Base-by-base conservation (phyloP, 2,113 vertebrate genomes). In the Fregata magnificens region DNA sequence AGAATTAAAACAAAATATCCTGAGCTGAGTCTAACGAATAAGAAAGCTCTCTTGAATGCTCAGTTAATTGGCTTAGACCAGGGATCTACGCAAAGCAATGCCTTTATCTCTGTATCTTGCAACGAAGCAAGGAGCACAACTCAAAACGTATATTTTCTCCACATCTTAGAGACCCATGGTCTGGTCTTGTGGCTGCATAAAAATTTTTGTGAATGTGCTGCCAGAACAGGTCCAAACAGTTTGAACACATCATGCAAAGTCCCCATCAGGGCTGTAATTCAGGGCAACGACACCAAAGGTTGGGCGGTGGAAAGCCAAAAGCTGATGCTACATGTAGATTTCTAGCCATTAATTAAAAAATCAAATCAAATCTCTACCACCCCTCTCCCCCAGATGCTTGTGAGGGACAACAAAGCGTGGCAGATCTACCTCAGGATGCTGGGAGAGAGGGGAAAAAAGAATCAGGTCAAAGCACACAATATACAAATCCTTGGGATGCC, bases 401-500 rank as follows among this genome's bases (percentile, higher is more conserved):
- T 10, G 13, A 91, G 72, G 67, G 89, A 95, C 71, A 90, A 95
- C 91, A 96, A 93, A 91, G 84, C 82, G 0, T 38, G 45, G 80
- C 86, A 95, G 67, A 87, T 82, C 94, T 59, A 94, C 88, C 91
- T 93, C 82, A 81, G 93, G 90, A 96, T 83, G 83, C 69, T 44
- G 83, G 83, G 93, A 76, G 87, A 82, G 79, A 45, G 66, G 44
- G 72, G 9, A 11, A 45, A 69, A 61, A 96, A 92, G 95, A 97
- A 88, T 93, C 90, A 94, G 96, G 92, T 95, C 70, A 97, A 55
- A 97, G 93, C 79, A 97, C 83, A 95, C 45, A 80, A 85, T 77
- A 45, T 49, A 95, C 65, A 95, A 96, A 96, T 77, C 84, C 83
- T 95, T 97, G 85, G 7, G n/a, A 38, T 56, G 94, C 89, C 63